Base-by-base conservation (phyloP, 2,113 vertebrate species). In the Nothobranchius kuhntae region DNA sequence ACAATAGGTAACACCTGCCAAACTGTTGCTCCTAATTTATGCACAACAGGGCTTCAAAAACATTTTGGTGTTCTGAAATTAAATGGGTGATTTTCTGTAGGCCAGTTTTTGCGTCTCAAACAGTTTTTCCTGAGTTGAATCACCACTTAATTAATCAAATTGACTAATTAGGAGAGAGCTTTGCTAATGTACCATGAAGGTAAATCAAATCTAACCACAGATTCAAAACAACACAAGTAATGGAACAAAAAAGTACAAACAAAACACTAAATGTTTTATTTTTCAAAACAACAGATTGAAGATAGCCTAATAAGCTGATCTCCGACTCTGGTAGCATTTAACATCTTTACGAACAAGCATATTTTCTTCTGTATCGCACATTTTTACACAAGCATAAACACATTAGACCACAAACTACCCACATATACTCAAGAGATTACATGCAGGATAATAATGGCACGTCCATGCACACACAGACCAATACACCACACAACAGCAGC, bases 351-450 rank as follows among this genome's bases (percentile, higher is more conserved):
- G 63, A 54, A 13, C 4, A 61, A 21, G 48, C 21, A 9, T 9
- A 51, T 50, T 35, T 42, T 56, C 54, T 17, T 26, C 15, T 17
- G 24, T 26, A 10, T 13, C 11, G 26, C 24, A 21, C 9, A 30
- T 52, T 42, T 65, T 40, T 65, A 40, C 65, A 60, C 9, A 53
- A 61, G 53, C 63, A 61, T 15, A 6, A 13, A 17, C 17, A 11
- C 13, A 30, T 38, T 48, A 13, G 3, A 65, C 58, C 52, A 48
- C 53, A 66, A 26, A 17, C 51, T 42, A 1, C 64, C 63, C 67
- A 72, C 50, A 46, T 14, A 65, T 11, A 58, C 75, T 72, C 72
- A 44, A 3, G 61, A 9, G 30, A 68, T 48, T 21, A 68, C 38
- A 53, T 38, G 44, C 10, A 53, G 51, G 54, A 52, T 71, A 65